Conservation (phyloP, 2,797 vertebrate species). For the Philypnodon macrostomus region DNA sequence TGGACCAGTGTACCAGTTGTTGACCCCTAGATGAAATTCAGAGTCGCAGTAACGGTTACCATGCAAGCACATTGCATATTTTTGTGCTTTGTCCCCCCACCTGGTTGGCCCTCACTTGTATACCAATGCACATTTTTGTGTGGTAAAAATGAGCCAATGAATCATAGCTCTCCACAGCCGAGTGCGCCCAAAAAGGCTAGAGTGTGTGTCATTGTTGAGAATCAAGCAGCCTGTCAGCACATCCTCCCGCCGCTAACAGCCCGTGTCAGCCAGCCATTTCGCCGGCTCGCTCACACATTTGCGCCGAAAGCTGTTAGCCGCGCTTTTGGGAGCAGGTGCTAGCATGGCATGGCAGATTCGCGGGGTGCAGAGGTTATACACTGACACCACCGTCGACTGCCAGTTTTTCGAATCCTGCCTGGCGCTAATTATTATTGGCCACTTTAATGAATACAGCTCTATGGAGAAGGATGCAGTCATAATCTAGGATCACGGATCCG, state of each 20-base stretch:
- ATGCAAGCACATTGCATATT: too few relatives aligned
- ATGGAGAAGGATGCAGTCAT: too few relatives aligned
- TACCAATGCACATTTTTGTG: too few relatives aligned
- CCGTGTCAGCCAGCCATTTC: too few relatives aligned
- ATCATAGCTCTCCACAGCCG: constrained; percentile 33
- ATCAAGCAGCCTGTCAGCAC: constrained; percentile 43
- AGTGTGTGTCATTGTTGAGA: constrained; percentile 46
- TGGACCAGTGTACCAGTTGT: too few relatives aligned
- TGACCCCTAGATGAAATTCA: too few relatives aligned
- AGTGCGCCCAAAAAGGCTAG: constrained; percentile 32
- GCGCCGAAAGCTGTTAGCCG: constrained; percentile 44
- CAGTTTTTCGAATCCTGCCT: constrained; percentile 45
- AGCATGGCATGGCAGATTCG: constrained; percentile 39
- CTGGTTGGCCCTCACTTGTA: too few relatives aligned
- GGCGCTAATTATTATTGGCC: too few relatives aligned
- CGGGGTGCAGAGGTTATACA: constrained; percentile 37
- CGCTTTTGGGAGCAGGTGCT: constrained; percentile 59
- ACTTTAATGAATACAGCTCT: too few relatives aligned
- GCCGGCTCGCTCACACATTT: constrained; percentile 27
- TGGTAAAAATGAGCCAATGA: constrained; percentile 44
- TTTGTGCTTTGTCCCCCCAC: too few relatives aligned
- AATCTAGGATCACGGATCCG: too few relatives aligned
- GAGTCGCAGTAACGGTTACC: too few relatives aligned
- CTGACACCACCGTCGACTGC: constrained; percentile 40
- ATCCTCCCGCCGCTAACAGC: constrained; percentile 35